Evolutionary conservation across 2,888 invertebrate species (phyloP).

Genomic region (Nomada lathburiana): DNA sequence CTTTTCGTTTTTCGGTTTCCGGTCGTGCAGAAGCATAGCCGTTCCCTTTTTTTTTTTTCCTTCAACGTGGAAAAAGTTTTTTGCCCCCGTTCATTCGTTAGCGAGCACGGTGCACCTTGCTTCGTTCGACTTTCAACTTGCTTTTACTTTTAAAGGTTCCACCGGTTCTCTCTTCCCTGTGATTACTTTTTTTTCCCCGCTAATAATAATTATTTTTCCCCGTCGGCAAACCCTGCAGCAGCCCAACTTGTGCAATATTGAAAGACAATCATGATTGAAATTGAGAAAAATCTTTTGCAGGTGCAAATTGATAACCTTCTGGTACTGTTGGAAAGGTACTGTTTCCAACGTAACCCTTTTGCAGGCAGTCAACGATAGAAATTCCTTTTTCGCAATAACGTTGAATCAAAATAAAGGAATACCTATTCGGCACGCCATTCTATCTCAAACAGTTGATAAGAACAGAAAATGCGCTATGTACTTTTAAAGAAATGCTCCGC

Average conservation of each 20-base stretch:
- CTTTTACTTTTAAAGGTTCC: conserved; percentile 1
- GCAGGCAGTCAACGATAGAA: no score
- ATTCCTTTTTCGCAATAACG: no score
- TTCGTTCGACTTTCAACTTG: conserved; percentile 9
- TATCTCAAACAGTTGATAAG: no score
- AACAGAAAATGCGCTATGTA: no score
- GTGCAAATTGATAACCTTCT: background rate
- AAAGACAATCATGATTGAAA: background rate
- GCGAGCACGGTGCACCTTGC: conserved; percentile 21
- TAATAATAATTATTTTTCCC: conserved; percentile 2
- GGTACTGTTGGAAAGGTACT: no score
- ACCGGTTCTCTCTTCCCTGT: background rate
- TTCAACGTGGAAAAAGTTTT: conserved; percentile 45
- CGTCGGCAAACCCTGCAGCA: no score
- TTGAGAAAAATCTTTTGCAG: background rate
- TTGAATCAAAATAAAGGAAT: no score
- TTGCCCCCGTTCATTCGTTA: conserved; percentile 34
- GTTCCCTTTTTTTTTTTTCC: conserved; percentile 42
- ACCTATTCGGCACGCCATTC: no score
- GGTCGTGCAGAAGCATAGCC: conserved; percentile 13
- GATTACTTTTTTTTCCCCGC: background rate
- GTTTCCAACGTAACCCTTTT: no score
- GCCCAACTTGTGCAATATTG: no score
- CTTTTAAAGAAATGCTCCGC: no score
- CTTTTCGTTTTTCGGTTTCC: conserved; percentile 23